Base-by-base conservation (phyloP, 2,797 vertebrate genomes). In the Acrossocheilus fasciatus region DNA sequence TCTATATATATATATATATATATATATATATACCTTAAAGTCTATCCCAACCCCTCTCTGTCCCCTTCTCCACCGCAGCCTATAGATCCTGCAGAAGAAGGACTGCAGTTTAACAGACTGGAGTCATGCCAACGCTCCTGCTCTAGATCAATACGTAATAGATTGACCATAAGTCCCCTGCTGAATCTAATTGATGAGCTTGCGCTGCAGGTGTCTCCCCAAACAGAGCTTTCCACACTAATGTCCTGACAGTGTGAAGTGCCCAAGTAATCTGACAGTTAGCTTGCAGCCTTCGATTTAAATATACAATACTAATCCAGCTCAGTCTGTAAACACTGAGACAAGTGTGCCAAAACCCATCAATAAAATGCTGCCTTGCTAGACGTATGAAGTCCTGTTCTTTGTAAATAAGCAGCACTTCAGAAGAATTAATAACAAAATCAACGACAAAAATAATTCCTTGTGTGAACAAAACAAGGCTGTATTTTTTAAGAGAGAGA, bases 101-200 rank as follows among this genome's bases (percentile, higher is more conserved):
- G 62, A 80, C 66, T n/a, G 84, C 88, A 92, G 86, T 91, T 93
- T 90, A 91, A 93, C 82, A 84, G 64, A 86, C 90, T 93, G 93
- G 92, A 92, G 86, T 8, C 70, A 73, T 52, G 91, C 93, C 88
- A 89, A 88, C 77, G 77, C 90, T 90, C 90, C 81, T 54, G 64
- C 39, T 72, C 87, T 89, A 91, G 91, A 95, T 94, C 93, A 93
- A 94, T 95, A 93, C 90, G 87, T 91, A 88, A 94, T 91, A 92
- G 90, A 93, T 91, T 92, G 91, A 90, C 91, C 82, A 78, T 86
- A 83, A 86, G 80, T 50, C 89, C 72, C 72, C 86, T 90, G 91
- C 91, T 91, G 84, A 92, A 92, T 90, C 47, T 93, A 92, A 93
- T 92, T 87, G 87, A 91, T 90, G 91, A 83, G 84, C 87, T 85